These are phyloP conservation scores for Anguilla marmorata DNA, from an alignment of 2,797 vertebrate genomes.

Conservation along the genomic window DNA sequence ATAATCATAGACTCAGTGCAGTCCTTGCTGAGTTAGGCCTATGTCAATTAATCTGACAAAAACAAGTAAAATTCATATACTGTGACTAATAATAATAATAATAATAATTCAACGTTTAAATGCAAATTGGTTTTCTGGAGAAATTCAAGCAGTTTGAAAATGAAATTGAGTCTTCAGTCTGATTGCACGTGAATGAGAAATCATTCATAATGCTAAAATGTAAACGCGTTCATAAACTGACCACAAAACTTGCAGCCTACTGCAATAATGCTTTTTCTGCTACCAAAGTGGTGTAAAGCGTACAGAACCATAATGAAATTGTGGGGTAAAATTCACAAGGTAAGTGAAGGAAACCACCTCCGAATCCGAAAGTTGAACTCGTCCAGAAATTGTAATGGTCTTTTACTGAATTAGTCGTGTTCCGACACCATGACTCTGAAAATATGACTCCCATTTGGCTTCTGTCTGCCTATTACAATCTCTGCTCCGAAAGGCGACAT, in stretches of 20 bases:
- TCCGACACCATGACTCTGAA: not conserved
- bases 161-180: not conserved
- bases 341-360: not conserved
- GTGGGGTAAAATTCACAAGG: not conserved
- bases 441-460: not conserved
- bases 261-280: not conserved
- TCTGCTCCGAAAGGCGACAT: not conserved
- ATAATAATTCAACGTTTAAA: not conserved
- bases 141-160: not conserved
- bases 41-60: not conserved
- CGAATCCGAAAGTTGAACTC: not conserved
- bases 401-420: not conserved
- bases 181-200: not conserved
- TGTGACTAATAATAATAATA: not conserved
- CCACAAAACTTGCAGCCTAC: not conserved
- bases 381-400: not conserved
- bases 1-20: not conserved
- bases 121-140: not conserved
- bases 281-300: not conserved
- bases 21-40: not conserved
- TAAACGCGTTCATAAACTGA: not conserved
- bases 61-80: not conserved
- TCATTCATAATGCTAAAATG: too few species aligned
- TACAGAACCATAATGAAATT: not conserved
- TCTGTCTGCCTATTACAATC: not conserved